A percentile compares a stretch with the other conserved stretches of the same genome.
phyloP scores from a whole-genome alignment of 2,888 invertebrate species.

The Fabriciana adippe region DNA sequence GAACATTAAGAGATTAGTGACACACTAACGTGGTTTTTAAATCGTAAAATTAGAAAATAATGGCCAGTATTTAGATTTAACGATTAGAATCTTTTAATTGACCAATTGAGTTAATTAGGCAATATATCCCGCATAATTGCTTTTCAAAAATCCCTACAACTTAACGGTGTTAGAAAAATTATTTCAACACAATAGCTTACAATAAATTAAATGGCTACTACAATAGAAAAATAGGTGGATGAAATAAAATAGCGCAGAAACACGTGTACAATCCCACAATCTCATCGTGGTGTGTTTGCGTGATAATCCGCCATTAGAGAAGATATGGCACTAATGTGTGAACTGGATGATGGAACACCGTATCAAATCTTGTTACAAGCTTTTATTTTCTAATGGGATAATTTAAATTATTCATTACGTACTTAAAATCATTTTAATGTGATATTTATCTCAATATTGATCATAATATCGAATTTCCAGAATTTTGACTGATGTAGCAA shows the following conservation, averaged over 20 bases:
- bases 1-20: constrained; percentile 1
- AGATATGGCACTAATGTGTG: constrained; percentile 38
- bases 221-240: background rate
- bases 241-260: background rate
- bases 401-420: constrained; percentile 11
- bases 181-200: no score
- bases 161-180: background rate
- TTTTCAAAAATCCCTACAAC: background rate
- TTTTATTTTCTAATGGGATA: constrained; percentile 14
- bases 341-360: constrained; percentile 24
- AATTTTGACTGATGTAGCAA: no score
- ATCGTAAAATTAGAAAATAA: background rate
- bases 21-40: background rate
- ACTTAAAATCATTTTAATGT: background rate
- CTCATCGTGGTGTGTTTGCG: constrained; percentile 36
- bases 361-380: constrained; percentile 8
- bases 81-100: background rate
- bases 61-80: background rate
- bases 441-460: background rate
- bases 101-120: background rate
- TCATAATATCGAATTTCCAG: constrained; percentile 1
- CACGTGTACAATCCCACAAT: constrained; percentile 44
- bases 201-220: no score
- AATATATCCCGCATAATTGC: background rate
- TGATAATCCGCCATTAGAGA: constrained; percentile 42